Conservation (phyloP, 1,140 invertebrate species). For the Pectinophora gossypiella region DNA sequence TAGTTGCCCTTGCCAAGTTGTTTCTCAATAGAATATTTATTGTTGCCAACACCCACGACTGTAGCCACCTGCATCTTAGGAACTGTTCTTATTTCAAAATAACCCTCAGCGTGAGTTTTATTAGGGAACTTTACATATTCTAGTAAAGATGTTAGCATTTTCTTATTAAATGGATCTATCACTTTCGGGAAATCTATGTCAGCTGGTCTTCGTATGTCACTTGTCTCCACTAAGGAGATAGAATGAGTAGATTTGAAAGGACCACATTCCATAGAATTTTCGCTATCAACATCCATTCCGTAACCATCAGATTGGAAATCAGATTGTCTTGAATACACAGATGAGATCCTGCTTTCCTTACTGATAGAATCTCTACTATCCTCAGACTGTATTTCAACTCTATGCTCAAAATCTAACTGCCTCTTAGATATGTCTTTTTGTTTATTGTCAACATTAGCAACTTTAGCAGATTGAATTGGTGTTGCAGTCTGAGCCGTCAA, state of each 20-base stretch:
- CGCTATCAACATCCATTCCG: conserved; percentile 73
- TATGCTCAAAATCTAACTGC: conserved; percentile 69
- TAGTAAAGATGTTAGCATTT: conserved; percentile 71
- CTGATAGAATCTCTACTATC: conserved; percentile 71
- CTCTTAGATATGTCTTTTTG: conserved; percentile 70
- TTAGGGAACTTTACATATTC: conserved; percentile 77
- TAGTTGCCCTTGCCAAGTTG: conserved; percentile 85
- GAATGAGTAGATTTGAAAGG: conserved; percentile 68
- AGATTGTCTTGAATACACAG: conserved; percentile 63
- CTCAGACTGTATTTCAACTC: conserved; percentile 65
- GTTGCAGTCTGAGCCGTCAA: conserved; percentile 58
- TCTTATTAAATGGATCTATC: conserved; percentile 77
- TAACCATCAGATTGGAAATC: conserved; percentile 66
- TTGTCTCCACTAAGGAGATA: conserved; percentile 66
- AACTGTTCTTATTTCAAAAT: conserved; percentile 58
- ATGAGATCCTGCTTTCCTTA: conserved; percentile 71
- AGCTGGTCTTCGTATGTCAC: conserved; percentile 66
- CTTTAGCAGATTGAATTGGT: conserved; percentile 60
- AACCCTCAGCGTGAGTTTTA: conserved; percentile 71
- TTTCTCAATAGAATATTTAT: conserved; percentile 81
- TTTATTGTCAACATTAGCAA: conserved; percentile 59
- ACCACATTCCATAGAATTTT: conserved; percentile 71
- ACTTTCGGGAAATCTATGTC: conserved; percentile 66
- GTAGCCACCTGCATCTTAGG: conserved; percentile 62
- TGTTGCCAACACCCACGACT: conserved; percentile 68